These are phyloP conservation scores for Sesia apiformis DNA, from an alignment of 2,888 invertebrate species.

Conservation along the genomic window DNA sequence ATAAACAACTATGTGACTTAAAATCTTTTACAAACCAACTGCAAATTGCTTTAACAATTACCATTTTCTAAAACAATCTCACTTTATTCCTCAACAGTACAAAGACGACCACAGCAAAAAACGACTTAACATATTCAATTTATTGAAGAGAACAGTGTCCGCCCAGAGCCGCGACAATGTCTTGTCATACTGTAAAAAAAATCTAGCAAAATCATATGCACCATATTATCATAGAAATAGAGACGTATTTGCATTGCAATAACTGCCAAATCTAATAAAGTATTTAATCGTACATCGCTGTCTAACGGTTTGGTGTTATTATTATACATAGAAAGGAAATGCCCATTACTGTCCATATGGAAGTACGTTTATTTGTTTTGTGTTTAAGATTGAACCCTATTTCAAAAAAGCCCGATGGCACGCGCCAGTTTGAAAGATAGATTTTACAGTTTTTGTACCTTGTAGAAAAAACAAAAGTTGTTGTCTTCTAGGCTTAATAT, in stretches of 20 bases:
- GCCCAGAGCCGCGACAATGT: slow-evolving; percentile 22
- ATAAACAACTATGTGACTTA: too few species aligned
- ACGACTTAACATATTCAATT: slow-evolving; percentile 51
- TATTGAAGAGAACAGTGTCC: slow-evolving; percentile 25
- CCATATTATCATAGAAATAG: not conserved
- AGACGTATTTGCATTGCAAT: not conserved
- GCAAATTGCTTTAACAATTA: too few species aligned
- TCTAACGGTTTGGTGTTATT: not conserved
- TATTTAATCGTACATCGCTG: slow-evolving; percentile 2
- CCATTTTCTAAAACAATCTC: not conserved
- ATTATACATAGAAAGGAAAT: not conserved
- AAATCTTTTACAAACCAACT: too few species aligned
- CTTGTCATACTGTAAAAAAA: not conserved
- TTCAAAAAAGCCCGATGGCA: too few species aligned
- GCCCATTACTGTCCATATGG: too few species aligned
- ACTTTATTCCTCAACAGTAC: slow-evolving; percentile 18
- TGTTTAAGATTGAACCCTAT: too few species aligned
- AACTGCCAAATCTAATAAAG: not conserved
- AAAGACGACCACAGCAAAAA: slow-evolving; percentile 29
- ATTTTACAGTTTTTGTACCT: too few species aligned
- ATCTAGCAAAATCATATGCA: slow-evolving; percentile 6
- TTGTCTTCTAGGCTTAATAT: too few species aligned
- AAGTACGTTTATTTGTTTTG: too few species aligned
- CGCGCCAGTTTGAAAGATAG: too few species aligned
- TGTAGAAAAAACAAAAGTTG: too few species aligned